Conservation (phyloP, 2,888 invertebrate genomes). For the Dromius quadrimaculatus region DNA sequence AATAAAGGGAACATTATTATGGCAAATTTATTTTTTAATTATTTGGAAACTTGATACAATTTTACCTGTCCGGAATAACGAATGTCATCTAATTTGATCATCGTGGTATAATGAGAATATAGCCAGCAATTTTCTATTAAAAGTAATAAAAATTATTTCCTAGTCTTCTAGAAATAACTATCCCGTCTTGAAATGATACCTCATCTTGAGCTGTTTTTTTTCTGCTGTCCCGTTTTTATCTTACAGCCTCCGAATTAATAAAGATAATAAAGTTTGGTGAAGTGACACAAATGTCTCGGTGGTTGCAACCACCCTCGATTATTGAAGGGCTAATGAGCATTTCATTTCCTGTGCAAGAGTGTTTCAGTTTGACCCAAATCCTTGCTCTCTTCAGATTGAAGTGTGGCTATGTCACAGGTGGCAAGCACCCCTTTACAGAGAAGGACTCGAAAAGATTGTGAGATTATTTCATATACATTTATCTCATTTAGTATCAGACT, state of each 20-base stretch:
- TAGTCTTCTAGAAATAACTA: no score
- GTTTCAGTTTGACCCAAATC: constrained; percentile 24
- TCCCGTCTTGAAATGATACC: not conserved
- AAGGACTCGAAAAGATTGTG: not conserved
- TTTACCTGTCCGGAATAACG: no score
- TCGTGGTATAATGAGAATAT: no score
- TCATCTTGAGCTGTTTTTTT: not conserved
- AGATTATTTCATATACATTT: no score
- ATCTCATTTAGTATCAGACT: no score
- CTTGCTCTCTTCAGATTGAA: constrained; percentile 1
- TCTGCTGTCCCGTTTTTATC: not conserved
- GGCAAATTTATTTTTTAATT: no score
- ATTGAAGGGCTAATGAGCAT: constrained; percentile 35
- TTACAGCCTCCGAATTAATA: constrained; percentile 30
- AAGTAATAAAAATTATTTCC: no score
- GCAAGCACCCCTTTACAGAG: not conserved
- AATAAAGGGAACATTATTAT: no score
- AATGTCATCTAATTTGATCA: no score
- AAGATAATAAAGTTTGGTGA: constrained; percentile 34
- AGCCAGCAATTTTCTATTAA: no score
- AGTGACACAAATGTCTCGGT: constrained; percentile 25
- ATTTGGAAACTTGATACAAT: no score
- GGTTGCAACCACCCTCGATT: not conserved
- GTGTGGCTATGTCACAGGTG: constrained; percentile 14
- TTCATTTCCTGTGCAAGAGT: constrained; percentile 39